These are phyloP conservation scores for Aramus guarauna DNA, from an alignment of 2,113 vertebrate genomes.

Conservation along the genomic window DNA sequence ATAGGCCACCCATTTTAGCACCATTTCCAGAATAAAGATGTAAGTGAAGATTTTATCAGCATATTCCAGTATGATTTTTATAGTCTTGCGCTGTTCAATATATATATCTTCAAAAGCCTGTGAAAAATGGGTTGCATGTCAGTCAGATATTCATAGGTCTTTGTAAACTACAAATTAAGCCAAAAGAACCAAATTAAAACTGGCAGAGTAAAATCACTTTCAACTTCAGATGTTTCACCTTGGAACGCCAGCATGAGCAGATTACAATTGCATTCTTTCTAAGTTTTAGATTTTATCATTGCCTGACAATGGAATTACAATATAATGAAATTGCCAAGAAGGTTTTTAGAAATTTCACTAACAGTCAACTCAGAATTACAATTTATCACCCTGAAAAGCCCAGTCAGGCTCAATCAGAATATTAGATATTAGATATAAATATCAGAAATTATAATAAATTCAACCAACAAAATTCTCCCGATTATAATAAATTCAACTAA, in stretches of 20 bases:
- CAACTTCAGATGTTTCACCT: not conserved
- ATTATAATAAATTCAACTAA: not conserved
- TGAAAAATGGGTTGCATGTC: not conserved
- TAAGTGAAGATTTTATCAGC: slow-evolving; percentile 97
- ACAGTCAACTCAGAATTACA: not conserved
- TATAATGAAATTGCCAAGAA: not conserved
- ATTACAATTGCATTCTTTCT: not conserved
- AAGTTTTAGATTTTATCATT: not conserved
- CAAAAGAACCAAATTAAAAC: not conserved
- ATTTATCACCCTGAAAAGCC: not conserved
- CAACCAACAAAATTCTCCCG: not conserved
- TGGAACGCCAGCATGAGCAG: not conserved
- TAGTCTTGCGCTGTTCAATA: slow-evolving; percentile 82
- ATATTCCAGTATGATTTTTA: slow-evolving; percentile 89
- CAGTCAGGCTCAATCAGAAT: not conserved
- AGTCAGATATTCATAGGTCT: not conserved
- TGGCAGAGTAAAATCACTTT: not conserved
- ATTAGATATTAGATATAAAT: too few relatives aligned
- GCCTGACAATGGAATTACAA: not conserved
- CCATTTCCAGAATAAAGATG: slow-evolving; percentile 96
- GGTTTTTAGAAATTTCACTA: not conserved
- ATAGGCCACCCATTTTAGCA: slow-evolving; percentile 97
- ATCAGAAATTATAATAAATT: not conserved
- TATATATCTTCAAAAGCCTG: slow-evolving; percentile 97
- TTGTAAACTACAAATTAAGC: not conserved